Evolutionary conservation across 1,140 invertebrate genomes (phyloP).

Genomic region (Bombus superbus): DNA sequence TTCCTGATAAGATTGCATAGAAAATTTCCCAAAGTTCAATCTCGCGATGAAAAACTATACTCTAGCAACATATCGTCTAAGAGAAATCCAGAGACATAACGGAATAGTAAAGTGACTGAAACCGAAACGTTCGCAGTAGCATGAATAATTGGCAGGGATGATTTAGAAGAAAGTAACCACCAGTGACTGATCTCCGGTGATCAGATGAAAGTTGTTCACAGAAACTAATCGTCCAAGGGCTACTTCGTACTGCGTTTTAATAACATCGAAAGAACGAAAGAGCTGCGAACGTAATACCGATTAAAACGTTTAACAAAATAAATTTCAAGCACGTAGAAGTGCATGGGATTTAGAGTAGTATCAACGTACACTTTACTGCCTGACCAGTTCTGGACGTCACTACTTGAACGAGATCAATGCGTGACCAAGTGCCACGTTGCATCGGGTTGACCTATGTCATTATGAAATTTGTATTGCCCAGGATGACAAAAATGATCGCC

Average conservation of each 20-base stretch:
- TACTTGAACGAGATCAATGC: conserved; percentile 45
- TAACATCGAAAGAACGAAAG: too few species aligned
- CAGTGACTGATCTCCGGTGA: too few species aligned
- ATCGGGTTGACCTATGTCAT: conserved; percentile 44
- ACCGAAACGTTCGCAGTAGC: too few species aligned
- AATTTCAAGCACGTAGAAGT: neutral
- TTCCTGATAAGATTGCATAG: neutral
- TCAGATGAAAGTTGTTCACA: too few species aligned
- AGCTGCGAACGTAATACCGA: too few species aligned
- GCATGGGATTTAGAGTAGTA: neutral
- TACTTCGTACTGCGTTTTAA: too few species aligned
- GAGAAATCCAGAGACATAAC: neutral
- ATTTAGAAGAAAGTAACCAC: too few species aligned
- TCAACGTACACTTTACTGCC: neutral
- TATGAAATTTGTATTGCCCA: neutral
- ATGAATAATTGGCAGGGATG: too few species aligned
- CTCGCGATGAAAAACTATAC: neutral
- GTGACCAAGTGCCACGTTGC: conserved; percentile 48
- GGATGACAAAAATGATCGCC: neutral
- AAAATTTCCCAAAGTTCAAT: neutral
- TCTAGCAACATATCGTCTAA: neutral
- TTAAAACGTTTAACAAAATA: too few species aligned
- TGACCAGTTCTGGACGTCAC: conserved; percentile 30
- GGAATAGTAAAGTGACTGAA: too few species aligned
- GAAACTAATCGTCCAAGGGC: too few species aligned